A percentile compares a stretch with the other conserved stretches of the same genome.
These are phyloP conservation scores for Leistus spinibarbis DNA, from an alignment of 2,888 invertebrate species.

Conservation along the genomic window DNA sequence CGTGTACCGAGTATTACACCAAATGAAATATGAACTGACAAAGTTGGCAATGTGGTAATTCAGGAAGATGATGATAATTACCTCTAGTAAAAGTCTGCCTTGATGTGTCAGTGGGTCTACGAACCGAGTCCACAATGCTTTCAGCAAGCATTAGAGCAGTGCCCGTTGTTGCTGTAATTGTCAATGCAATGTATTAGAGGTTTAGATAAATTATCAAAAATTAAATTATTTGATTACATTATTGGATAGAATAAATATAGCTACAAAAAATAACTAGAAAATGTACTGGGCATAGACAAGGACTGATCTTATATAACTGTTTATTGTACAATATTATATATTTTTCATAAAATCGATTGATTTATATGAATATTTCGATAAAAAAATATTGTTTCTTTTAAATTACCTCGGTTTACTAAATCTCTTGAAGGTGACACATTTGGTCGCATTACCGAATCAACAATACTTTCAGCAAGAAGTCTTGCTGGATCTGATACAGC, in stretches of 20 bases:
- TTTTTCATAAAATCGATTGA: background rate
- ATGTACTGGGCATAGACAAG: too few relatives aligned
- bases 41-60: too few relatives aligned
- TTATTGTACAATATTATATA: slow-evolving; percentile 1
- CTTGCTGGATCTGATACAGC: background rate
- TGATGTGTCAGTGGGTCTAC: slow-evolving; percentile 50
- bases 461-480: slow-evolving; percentile 51
- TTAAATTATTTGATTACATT: too few relatives aligned
- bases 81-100: too few relatives aligned
- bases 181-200: too few relatives aligned
- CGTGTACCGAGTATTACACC: too few relatives aligned
- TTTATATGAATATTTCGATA: background rate
- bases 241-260: too few relatives aligned
- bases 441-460: slow-evolving; percentile 57
- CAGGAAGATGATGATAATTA: too few relatives aligned
- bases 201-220: too few relatives aligned
- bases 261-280: too few relatives aligned
- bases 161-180: slow-evolving; percentile 46
- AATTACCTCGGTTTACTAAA: slow-evolving; percentile 4
- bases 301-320: slow-evolving; percentile 47
- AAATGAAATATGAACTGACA: too few relatives aligned
- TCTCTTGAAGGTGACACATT: slow-evolving; percentile 40
- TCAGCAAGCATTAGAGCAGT: slow-evolving; percentile 54
- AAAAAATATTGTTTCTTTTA: too few relatives aligned
- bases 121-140: slow-evolving; percentile 57